These are phyloP conservation scores for Onychomys torridus DNA, from an alignment of 2,797 vertebrate genomes.

Conservation along the genomic window DNA sequence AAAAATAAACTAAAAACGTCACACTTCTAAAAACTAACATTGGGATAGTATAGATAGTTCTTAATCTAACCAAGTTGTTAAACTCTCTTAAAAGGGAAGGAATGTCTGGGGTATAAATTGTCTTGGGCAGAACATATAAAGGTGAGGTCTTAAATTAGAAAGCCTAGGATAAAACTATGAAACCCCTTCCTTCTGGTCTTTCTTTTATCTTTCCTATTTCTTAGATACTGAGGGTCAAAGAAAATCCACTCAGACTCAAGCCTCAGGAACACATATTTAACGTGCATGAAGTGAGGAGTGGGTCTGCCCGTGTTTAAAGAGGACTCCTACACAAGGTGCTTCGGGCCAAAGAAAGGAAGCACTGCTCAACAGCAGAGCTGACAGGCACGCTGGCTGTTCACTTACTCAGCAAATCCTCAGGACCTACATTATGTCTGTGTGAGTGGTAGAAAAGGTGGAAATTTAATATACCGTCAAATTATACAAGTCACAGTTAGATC, in stretches of 20 bases:
- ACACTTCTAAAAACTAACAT: slow-evolving; percentile 58
- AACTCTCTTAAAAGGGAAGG: slow-evolving; percentile 56
- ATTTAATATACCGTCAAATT: slow-evolving; percentile 48
- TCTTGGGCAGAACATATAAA: slow-evolving; percentile 54
- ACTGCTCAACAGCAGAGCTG: neutral
- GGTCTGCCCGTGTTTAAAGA: slow-evolving; percentile 22
- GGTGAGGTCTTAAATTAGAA: slow-evolving; percentile 57
- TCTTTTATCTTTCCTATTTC: slow-evolving; percentile 38
- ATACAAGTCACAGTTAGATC: neutral
- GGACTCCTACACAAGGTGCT: neutral
- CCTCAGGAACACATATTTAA: slow-evolving; percentile 36
- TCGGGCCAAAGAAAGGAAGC: slow-evolving; percentile 49
- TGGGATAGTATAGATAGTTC: slow-evolving; percentile 43
- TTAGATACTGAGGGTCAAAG: slow-evolving; percentile 62
- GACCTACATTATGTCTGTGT: neutral
- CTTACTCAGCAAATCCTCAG: slow-evolving; percentile 41
- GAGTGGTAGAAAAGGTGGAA: slow-evolving; percentile 6
- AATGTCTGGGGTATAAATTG: slow-evolving; percentile 33
- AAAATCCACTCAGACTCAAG: slow-evolving; percentile 58
- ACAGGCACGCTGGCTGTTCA: neutral
- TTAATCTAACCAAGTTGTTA: slow-evolving; percentile 29
- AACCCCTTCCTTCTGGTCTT: slow-evolving; percentile 38
- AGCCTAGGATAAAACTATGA: slow-evolving; percentile 37
- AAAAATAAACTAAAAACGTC: slow-evolving; percentile 54
- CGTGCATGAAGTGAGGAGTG: slow-evolving; percentile 18